Percentiles rank a stretch among this genome's conserved stretches.
Conservation (phyloP, 2,888 invertebrate species). For the Didymodactylos carnosus region DNA sequence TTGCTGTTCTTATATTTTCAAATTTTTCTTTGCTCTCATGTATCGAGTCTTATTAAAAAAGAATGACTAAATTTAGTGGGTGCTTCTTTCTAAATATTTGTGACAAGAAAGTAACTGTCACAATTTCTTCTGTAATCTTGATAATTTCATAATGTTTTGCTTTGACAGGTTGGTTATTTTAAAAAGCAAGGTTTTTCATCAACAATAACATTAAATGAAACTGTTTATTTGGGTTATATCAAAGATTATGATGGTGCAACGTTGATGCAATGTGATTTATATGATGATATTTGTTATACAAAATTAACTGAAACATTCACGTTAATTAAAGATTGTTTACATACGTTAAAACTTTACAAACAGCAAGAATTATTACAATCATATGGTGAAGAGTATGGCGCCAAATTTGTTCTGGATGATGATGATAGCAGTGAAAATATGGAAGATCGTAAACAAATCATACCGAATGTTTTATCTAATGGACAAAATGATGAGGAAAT, state of each 20-base stretch:
- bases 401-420: conserved; percentile 75
- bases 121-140: too few relatives aligned
- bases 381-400: conserved; percentile 39
- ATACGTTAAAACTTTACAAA: conserved; percentile 42
- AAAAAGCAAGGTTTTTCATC: conserved; percentile 65
- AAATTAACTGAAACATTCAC: conserved; percentile 2
- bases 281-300: conserved; percentile 41
- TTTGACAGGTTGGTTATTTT: conserved; percentile 12
- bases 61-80: too few relatives aligned
- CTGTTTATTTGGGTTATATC: conserved; percentile 65
- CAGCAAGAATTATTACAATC: conserved; percentile 26
- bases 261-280: conserved; percentile 84
- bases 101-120: too few relatives aligned
- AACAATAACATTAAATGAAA: conserved; percentile 59
- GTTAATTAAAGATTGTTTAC: conserved; percentile 42
- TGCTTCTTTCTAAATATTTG: too few relatives aligned
- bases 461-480: conserved; percentile 43
- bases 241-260: conserved; percentile 96
- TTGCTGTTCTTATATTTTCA: too few relatives aligned
- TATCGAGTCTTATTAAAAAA: not conserved
- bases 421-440: too few relatives aligned
- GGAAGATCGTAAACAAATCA: conserved; percentile 57
- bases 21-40: not conserved
- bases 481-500: not conserved
- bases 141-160: too few relatives aligned